Evolutionary conservation across 2,888 invertebrate genomes (phyloP).

Genomic region (Cistogaster globosa): DNA sequence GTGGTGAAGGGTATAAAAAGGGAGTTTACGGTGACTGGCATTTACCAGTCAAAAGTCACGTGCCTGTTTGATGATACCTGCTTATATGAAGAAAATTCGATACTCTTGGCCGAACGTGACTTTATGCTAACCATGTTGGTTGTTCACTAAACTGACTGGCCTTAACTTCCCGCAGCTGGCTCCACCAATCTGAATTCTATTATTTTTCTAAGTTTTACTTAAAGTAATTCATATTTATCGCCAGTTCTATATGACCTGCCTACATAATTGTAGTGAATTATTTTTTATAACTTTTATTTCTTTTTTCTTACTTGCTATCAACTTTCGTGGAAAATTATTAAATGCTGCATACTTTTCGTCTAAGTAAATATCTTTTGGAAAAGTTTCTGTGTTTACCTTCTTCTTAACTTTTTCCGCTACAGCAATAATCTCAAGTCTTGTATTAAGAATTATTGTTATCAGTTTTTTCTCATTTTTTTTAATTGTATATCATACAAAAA

Average conservation of each 20-base stretch:
- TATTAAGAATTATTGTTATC: constrained; percentile 25
- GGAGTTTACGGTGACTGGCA: too few relatives aligned
- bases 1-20: too few relatives aligned
- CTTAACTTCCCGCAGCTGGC: too few relatives aligned
- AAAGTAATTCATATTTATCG: too few relatives aligned
- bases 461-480: constrained; percentile 7
- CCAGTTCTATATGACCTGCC: neutral
- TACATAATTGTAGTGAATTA: neutral
- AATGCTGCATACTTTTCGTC: constrained; percentile 4
- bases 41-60: too few relatives aligned
- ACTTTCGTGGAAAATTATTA: constrained; percentile 21
- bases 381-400: constrained; percentile 8
- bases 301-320: neutral
- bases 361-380: neutral
- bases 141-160: too few relatives aligned
- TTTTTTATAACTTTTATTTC: neutral
- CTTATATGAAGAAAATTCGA: too few relatives aligned
- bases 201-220: too few relatives aligned
- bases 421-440: neutral
- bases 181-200: too few relatives aligned
- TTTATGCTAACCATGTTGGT: too few relatives aligned
- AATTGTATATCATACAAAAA: constrained; percentile 35
- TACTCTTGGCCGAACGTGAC: too few relatives aligned
- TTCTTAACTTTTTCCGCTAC: neutral
- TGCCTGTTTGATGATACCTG: too few relatives aligned